Conservation (phyloP, 2,888 invertebrate genomes). For the Eilema depressum region DNA sequence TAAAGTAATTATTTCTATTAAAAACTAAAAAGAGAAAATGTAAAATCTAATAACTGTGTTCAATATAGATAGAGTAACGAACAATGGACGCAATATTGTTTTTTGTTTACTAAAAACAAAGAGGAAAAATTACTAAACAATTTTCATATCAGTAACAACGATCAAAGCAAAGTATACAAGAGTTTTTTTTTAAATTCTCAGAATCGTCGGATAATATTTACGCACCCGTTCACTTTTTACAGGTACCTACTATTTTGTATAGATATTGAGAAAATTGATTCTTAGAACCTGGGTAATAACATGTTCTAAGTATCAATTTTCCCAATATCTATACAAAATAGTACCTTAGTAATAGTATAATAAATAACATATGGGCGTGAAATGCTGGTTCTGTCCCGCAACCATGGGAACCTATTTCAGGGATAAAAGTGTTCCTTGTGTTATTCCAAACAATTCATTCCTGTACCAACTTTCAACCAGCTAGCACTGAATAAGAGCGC, state of each 20-base stretch:
- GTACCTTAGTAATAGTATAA: too few relatives aligned
- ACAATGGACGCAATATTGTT: not conserved
- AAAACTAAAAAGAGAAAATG: not conserved
- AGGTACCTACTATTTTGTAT: not conserved
- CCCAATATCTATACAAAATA: too few relatives aligned
- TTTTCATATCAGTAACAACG: not conserved
- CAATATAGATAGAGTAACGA: not conserved
- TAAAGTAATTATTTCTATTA: not conserved
- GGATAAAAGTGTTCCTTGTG: too few relatives aligned
- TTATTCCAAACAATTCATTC: too few relatives aligned
- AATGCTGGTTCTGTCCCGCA: not conserved
- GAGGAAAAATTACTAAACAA: conserved; percentile 1
- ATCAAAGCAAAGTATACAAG: not conserved
- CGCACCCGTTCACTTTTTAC: too few relatives aligned
- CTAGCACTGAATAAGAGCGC: too few relatives aligned
- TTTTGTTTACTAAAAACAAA: not conserved
- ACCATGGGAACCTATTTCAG: too few relatives aligned
- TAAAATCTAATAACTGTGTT: not conserved
- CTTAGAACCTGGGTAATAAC: not conserved
- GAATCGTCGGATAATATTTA: not conserved
- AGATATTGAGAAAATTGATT: not conserved
- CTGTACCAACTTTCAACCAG: too few relatives aligned
- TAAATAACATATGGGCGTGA: too few relatives aligned
- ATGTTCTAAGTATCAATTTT: too few relatives aligned
- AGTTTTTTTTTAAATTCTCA: not conserved